Evolutionary conservation across 2,113 vertebrate species (phyloP).

Genomic region (Apodemus sylvaticus): DNA sequence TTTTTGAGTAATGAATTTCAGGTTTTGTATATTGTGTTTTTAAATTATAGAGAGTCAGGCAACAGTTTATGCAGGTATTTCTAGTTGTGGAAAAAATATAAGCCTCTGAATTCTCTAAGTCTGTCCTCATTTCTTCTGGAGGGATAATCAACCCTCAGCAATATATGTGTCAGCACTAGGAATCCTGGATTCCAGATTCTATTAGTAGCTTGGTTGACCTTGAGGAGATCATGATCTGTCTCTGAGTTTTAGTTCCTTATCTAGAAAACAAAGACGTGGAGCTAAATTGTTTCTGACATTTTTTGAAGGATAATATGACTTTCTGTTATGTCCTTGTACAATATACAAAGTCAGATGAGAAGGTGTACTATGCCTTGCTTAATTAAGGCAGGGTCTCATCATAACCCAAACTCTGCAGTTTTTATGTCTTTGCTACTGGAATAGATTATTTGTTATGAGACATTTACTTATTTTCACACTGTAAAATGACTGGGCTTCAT

Average conservation of each 20-base stretch:
- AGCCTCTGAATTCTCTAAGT: not conserved
- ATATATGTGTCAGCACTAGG: not conserved
- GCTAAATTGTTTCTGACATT: slow-evolving; percentile 22
- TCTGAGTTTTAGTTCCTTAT: slow-evolving; percentile 25
- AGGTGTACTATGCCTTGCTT: not conserved
- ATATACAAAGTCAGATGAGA: slow-evolving; percentile 31
- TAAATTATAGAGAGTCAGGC: not conserved
- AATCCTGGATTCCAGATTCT: not conserved
- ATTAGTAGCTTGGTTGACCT: not conserved
- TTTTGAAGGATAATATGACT: not conserved
- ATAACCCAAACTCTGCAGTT: not conserved
- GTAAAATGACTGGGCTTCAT: not conserved
- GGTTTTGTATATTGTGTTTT: not conserved
- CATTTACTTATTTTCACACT: slow-evolving; percentile 27
- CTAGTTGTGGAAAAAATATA: not conserved
- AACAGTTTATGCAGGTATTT: not conserved
- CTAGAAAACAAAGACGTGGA: not conserved
- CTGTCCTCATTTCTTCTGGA: not conserved
- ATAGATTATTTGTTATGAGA: not conserved
- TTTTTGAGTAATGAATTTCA: not conserved
- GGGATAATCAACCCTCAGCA: not conserved
- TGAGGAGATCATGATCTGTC: not conserved
- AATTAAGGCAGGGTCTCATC: slow-evolving; percentile 18
- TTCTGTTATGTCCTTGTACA: not conserved
- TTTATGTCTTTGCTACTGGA: not conserved